A percentile compares a stretch with the other conserved stretches of the same genome.
Conservation (phyloP, 2,888 invertebrate genomes). For the Andrena fulva region DNA sequence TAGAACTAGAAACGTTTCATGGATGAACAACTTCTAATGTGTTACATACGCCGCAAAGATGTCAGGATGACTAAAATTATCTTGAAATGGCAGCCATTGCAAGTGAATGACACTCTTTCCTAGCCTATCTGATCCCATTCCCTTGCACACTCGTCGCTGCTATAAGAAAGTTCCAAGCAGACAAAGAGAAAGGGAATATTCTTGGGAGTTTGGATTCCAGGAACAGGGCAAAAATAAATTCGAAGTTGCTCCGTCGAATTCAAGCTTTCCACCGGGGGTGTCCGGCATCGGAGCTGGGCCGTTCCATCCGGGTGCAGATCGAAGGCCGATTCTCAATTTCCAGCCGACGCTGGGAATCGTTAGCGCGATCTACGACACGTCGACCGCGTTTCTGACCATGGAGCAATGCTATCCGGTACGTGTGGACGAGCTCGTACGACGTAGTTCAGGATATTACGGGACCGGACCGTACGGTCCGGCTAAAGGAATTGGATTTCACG, state of each 20-base stretch:
- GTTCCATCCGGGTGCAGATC: neutral
- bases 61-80: neutral
- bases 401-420: constrained; percentile 42
- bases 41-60: neutral
- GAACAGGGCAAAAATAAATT: constrained; percentile 34
- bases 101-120: neutral
- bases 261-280: neutral
- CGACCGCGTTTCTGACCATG: constrained; percentile 42
- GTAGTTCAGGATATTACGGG: constrained; percentile 65
- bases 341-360: constrained; percentile 30
- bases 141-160: neutral
- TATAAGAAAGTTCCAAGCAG: constrained; percentile 11
- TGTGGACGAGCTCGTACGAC: constrained; percentile 54
- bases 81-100: neutral
- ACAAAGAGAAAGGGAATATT: neutral
- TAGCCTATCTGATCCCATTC: neutral
- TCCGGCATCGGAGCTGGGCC: neutral
- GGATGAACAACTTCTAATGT: too few relatives aligned
- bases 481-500: constrained; percentile 75
- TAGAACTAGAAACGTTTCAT: neutral
- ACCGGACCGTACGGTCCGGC: constrained; percentile 56
- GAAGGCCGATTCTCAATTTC: constrained; percentile 33
- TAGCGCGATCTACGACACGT: constrained; percentile 46
- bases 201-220: constrained; percentile 3
- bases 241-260: constrained; percentile 6